Evolutionary conservation across 2,888 invertebrate species (phyloP).

Genomic region (Drosophila kanekoi): DNA sequence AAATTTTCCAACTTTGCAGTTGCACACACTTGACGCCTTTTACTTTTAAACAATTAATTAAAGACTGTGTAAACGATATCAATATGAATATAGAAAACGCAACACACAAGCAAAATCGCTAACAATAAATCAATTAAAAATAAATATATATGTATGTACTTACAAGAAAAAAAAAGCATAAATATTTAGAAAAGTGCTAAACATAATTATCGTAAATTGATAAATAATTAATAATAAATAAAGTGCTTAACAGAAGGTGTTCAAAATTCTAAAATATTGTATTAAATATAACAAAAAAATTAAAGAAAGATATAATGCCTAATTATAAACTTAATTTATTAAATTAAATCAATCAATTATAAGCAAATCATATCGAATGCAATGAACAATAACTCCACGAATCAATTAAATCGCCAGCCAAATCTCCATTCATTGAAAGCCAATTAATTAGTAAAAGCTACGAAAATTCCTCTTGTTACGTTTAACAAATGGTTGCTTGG

Average conservation of each 20-base stretch:
- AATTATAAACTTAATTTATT: constrained; percentile 30
- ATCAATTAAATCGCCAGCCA: constrained; percentile 9
- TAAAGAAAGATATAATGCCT: constrained; percentile 17
- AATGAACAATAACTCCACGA: constrained; percentile 33
- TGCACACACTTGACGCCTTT: constrained; percentile 58
- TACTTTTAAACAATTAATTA: constrained; percentile 54
- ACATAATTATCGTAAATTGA: constrained; percentile 20
- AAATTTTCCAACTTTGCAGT: constrained; percentile 24
- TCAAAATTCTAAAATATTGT: constrained; percentile 65
- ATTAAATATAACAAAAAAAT: background rate
- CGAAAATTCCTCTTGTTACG: constrained; percentile 34
- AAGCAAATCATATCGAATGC: constrained; percentile 41
- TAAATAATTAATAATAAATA: constrained; percentile 26
- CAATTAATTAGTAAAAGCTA: constrained; percentile 28
- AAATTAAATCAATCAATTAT: constrained; percentile 19
- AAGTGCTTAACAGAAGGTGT: constrained; percentile 73
- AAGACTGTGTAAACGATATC: constrained; percentile 70
- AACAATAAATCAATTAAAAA: constrained; percentile 35
- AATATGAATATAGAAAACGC: constrained; percentile 21
- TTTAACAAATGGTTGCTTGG: constrained; percentile 81
- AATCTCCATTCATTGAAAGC: constrained; percentile 7
- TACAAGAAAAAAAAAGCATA: constrained; percentile 8
- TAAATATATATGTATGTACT: constrained; percentile 39
- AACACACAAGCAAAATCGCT: constrained; percentile 20
- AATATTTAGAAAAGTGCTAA: constrained; percentile 33